A percentile compares a stretch with the other conserved stretches of the same genome.
Evolutionary conservation across 2,797 vertebrate species (phyloP).

Genomic region (Alcedo quadribrachys): DNA sequence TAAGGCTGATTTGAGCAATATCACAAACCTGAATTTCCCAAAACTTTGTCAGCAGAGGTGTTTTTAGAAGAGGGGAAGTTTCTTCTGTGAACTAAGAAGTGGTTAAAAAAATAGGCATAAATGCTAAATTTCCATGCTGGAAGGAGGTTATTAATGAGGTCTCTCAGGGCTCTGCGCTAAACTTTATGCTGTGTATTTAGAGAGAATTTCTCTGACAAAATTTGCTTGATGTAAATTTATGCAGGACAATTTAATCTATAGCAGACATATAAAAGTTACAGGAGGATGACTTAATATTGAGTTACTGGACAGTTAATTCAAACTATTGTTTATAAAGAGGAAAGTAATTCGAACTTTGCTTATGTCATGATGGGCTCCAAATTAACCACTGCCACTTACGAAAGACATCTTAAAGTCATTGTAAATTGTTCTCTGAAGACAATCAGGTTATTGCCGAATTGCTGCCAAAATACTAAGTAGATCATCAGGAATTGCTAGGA

Average conservation of each 20-base stretch:
- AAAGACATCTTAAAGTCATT: conserved; percentile 27
- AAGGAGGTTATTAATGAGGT: conserved; percentile 5
- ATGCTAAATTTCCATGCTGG: background rate
- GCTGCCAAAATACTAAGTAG: conserved; percentile 43
- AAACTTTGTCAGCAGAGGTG: background rate
- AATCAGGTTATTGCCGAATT: conserved; percentile 41
- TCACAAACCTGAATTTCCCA: background rate
- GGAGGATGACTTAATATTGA: conserved; percentile 31
- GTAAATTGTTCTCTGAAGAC: conserved; percentile 35
- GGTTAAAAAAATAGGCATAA: background rate
- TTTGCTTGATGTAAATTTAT: conserved; percentile 24
- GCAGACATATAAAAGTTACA: conserved; percentile 10
- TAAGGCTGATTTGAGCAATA: background rate
- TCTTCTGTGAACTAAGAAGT: background rate
- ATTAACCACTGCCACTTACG: conserved; percentile 19
- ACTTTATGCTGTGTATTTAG: background rate
- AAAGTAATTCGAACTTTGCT: conserved; percentile 45
- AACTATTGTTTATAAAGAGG: conserved; percentile 41
- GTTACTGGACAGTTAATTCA: conserved; percentile 45
- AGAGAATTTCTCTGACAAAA: background rate
- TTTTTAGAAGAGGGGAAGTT: background rate
- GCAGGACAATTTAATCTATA: conserved; percentile 21
- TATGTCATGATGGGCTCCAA: background rate
- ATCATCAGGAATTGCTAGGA: conserved; percentile 5
- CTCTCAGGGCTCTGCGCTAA: background rate